phyloP scores from a whole-genome alignment of 2,888 invertebrate species.

The Platycheirus rosarum region DNA sequence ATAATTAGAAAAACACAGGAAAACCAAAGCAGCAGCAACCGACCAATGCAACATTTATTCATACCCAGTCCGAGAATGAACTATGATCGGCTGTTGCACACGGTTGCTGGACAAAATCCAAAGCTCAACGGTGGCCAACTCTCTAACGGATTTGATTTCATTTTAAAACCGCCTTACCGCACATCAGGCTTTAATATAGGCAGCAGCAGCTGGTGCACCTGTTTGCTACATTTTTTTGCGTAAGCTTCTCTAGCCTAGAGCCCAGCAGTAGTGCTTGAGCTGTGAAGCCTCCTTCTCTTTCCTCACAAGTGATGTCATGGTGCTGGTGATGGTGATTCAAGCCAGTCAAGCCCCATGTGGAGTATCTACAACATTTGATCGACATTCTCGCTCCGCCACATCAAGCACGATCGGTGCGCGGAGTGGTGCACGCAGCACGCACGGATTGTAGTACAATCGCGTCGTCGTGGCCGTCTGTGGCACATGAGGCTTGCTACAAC shows the following conservation, averaged over 20 bases:
- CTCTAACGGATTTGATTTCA: constrained; percentile 68
- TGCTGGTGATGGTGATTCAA: constrained; percentile 47
- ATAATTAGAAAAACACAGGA: constrained; percentile 8
- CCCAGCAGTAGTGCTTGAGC: background rate
- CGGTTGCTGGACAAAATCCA: constrained; percentile 60
- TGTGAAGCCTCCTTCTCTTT: constrained; percentile 47
- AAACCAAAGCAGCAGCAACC: constrained; percentile 16
- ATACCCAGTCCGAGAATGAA: constrained; percentile 6
- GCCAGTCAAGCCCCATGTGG: constrained; percentile 41
- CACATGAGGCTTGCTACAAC: constrained; percentile 45
- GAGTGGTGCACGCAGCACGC: constrained; percentile 64
- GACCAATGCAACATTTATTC: constrained; percentile 27
- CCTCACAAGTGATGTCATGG: background rate
- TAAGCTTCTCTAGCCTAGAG: constrained; percentile 67
- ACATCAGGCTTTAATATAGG: background rate
- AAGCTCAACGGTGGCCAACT: constrained; percentile 45
- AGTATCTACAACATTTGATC: constrained; percentile 66
- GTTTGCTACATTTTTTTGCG: constrained; percentile 66
- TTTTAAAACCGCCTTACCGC: constrained; percentile 37
- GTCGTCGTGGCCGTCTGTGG: constrained; percentile 38
- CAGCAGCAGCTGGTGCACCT: constrained; percentile 64
- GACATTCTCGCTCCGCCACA: constrained; percentile 68
- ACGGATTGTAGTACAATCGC: constrained; percentile 66
- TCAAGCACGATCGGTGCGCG: constrained; percentile 70
- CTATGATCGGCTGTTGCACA: constrained; percentile 63